These are phyloP conservation scores for Amiota minor DNA, from an alignment of 2,888 invertebrate genomes.

Conservation along the genomic window DNA sequence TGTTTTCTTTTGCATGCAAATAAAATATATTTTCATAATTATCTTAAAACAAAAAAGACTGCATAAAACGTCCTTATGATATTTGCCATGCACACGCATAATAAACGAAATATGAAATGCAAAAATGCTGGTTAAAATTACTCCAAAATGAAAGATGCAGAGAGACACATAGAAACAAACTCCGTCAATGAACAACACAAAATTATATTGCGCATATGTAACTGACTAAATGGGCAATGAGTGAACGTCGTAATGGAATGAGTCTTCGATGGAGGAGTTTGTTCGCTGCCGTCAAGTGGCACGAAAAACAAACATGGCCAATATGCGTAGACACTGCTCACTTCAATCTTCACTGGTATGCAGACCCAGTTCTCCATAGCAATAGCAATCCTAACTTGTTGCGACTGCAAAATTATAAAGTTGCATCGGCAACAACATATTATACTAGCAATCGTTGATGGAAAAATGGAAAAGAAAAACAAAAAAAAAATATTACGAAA, in stretches of 20 bases:
- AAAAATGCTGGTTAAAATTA: constrained; percentile 14
- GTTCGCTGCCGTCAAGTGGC: too few species aligned
- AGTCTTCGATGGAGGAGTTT: too few species aligned
- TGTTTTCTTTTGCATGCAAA: constrained; percentile 44
- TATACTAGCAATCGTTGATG: too few species aligned
- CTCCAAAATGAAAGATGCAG: not conserved
- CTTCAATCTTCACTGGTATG: too few species aligned
- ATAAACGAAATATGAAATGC: constrained; percentile 17
- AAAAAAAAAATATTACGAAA: too few species aligned
- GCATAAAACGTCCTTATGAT: not conserved
- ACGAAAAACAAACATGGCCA: not conserved
- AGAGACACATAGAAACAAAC: not conserved
- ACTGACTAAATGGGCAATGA: constrained; percentile 15
- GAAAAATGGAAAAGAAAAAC: too few species aligned
- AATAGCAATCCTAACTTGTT: too few species aligned
- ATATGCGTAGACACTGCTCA: too few species aligned
- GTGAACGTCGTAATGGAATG: not conserved
- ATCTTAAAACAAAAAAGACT: constrained; percentile 38
- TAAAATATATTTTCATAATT: constrained; percentile 62
- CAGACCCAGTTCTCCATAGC: too few species aligned
- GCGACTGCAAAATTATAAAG: too few species aligned
- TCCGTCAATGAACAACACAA: constrained; percentile 12
- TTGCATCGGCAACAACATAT: too few species aligned
- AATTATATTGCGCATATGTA: constrained; percentile 26
- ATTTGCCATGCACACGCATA: not conserved